Base-by-base conservation (phyloP, 1,140 invertebrate genomes). In the Archegozetes longisetosus region DNA sequence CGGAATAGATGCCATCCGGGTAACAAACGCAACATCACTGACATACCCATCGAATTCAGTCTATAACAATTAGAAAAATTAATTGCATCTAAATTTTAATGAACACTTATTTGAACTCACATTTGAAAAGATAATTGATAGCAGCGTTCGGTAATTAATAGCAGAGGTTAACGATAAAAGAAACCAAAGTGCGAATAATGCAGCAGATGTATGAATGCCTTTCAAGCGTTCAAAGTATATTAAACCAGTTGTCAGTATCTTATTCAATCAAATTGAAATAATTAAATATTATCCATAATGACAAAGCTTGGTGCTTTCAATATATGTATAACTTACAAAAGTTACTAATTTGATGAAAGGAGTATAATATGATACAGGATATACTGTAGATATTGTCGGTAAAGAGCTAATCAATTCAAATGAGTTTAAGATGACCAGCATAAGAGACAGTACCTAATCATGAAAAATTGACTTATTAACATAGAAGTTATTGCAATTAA, bases 301-400 rank as follows among this genome's bases (percentile, higher is more conserved):
- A n/a, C n/a, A n/a, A n/a, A n/a, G n/a, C n/a, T n/a, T n/a, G n/a
- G n/a, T n/a, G n/a, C n/a, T n/a, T n/a, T n/a, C n/a, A n/a, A n/a
- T 40, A 40, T 32, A 27, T 17, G 25, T 27, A n/a, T 12, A 28
- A 59, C 58, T 52, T 26, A 59, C 58, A 24, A 54, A 52, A 32
- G 58, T 59, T n/a, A 59, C 17, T 27, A 59, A 23, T 53, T 59
- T 59, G 9, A 59, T 59, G 23, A 59, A 32, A 3, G 58, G 58
- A 6, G 58, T 27, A 59, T 59, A 59, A 40, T 59, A 59, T 13
- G 49, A 47, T 51, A 50, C 47, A 28, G 49, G 58, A 28, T 51
- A 17, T 14, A 46, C 23, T 47, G n/a, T 23, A 20, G 2, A 48
- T n/a, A 47, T 46, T 12, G n/a, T 46, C 47, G n/a, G 14, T 24